Evolutionary conservation across 2,113 vertebrate genomes (phyloP).

Genomic region (rabbit (Oryctolagus cuniculus)): mOryCun1.1 NC_091434.1:62295001-62295500

Average conservation of each 20-base stretch:
- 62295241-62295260: too few relatives aligned
- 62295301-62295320: not conserved
- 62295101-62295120: constrained; percentile 36
- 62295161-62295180: constrained; percentile 23
- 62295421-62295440: constrained; percentile 56
- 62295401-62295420: not conserved
- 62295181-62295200: not conserved
- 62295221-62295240: constrained; percentile 24
- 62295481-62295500: constrained; percentile 13
- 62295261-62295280: too few relatives aligned
- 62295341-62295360: constrained; percentile 17
- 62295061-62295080: not conserved
- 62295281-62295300: not conserved
- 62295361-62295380: not conserved
- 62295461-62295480: not conserved
- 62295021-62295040: not conserved
- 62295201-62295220: not conserved
- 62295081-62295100: not conserved
- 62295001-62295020: not conserved
- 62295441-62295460: constrained; percentile 20
- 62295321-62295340: constrained; percentile 18
- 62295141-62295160: constrained; percentile 11
- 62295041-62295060: not conserved
- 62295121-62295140: constrained; percentile 19
- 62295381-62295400: not conserved